Conservation (phyloP, 2,113 vertebrate species). For the Eidolon helvum region DNA sequence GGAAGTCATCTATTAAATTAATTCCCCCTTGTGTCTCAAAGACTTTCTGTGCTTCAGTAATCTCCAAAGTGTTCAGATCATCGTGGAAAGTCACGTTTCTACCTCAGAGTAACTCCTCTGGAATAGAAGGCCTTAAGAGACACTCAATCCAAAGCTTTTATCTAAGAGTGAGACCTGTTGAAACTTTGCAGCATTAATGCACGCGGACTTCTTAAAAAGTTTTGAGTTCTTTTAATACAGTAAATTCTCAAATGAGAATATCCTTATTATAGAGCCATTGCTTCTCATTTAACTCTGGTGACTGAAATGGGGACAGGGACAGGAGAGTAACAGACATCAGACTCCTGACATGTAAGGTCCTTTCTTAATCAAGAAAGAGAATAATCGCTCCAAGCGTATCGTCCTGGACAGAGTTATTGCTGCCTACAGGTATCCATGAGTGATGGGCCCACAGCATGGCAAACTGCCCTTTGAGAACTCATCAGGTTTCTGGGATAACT, state of each 20-base stretch:
- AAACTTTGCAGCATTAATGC: not conserved
- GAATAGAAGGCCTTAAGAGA: not conserved
- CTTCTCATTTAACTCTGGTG: not conserved
- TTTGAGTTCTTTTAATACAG: not conserved
- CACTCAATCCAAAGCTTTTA: not conserved
- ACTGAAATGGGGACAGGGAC: not conserved
- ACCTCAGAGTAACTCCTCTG: not conserved
- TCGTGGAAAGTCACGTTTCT: not conserved
- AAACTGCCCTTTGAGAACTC: not conserved
- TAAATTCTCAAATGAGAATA: not conserved
- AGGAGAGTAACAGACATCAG: not conserved
- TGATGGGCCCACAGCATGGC: not conserved
- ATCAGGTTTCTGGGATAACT: not conserved
- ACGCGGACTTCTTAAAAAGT: not conserved
- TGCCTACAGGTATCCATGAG: not conserved
- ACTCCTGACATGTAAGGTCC: not conserved
- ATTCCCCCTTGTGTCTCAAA: not conserved
- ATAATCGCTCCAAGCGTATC: accelerated
- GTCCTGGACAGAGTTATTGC: not conserved
- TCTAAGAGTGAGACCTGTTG: not conserved
- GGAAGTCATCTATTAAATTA: not conserved
- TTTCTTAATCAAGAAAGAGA: slow-evolving; percentile 25
- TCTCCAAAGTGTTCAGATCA: not conserved
- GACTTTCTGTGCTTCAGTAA: not conserved
- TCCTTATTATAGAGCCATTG: not conserved